These are phyloP conservation scores for Lagopus muta DNA, from an alignment of 2,113 vertebrate genomes.

Conservation along the genomic window DNA sequence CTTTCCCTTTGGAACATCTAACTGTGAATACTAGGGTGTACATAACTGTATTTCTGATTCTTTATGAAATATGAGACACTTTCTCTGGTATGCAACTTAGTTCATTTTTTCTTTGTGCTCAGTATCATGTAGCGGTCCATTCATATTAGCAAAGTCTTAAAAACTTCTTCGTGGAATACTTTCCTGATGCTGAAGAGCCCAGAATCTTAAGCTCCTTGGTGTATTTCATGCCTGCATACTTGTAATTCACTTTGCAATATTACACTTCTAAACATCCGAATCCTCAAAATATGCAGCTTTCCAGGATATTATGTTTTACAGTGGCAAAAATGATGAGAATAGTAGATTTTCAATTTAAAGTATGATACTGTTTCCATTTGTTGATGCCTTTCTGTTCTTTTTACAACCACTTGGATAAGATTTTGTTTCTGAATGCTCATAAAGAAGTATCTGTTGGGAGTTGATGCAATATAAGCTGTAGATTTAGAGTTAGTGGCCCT, in stretches of 20 bases:
- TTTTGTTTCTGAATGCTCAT: slow-evolving; percentile 1
- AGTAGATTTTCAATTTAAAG: not conserved
- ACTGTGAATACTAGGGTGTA: not conserved
- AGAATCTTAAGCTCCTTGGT: not conserved
- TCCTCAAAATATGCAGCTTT: not conserved
- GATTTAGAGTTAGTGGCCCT: not conserved
- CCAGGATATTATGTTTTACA: not conserved
- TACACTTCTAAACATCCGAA: not conserved
- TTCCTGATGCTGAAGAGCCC: not conserved
- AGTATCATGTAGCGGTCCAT: not conserved
- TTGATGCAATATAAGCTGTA: not conserved
- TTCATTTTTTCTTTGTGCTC: not conserved
- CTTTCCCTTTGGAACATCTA: not conserved
- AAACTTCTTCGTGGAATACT: not conserved
- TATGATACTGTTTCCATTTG: not conserved
- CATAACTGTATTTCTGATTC: not conserved
- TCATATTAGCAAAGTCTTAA: not conserved
- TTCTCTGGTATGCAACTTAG: not conserved
- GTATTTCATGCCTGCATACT: not conserved
- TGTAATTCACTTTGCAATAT: not conserved
- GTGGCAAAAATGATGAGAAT: not conserved
- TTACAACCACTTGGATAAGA: not conserved
- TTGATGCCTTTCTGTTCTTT: not conserved
- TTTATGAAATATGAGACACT: not conserved
- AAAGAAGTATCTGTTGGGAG: not conserved